Percentiles rank a stretch among this genome's conserved stretches.
Evolutionary conservation across 1,140 invertebrate genomes (phyloP).

Genomic region (Drosophila aff.): DNA sequence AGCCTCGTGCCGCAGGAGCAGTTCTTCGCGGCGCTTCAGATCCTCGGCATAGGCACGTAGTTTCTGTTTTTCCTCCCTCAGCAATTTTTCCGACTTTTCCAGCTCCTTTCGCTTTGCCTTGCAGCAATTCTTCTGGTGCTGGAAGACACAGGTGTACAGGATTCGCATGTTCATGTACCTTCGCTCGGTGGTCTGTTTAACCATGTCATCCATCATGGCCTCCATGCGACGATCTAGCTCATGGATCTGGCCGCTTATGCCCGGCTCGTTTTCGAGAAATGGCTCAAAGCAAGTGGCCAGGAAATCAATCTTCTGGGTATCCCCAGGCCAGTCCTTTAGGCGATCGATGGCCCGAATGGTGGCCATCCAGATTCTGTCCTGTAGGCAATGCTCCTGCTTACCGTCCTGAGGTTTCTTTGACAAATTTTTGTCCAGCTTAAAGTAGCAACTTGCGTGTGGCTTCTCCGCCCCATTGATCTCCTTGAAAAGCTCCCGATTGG

Average conservation of each 20-base stretch:
- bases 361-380: slow-evolving; percentile 12
- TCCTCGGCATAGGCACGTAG: slow-evolving; percentile 10
- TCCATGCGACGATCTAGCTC: slow-evolving; percentile 58
- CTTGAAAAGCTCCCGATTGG: slow-evolving; percentile 25
- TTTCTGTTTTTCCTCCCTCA: slow-evolving; percentile 8
- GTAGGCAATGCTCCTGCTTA: background rate
- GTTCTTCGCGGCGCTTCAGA: slow-evolving; percentile 22
- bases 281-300: slow-evolving; percentile 39
- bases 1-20: slow-evolving; percentile 10
- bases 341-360: slow-evolving; percentile 28
- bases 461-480: slow-evolving; percentile 20
- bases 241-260: background rate
- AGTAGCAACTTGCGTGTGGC: background rate
- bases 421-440: background rate
- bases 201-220: slow-evolving; percentile 13
- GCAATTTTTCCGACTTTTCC: background rate
- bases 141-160: slow-evolving; percentile 46
- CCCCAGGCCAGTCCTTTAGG: slow-evolving; percentile 37
- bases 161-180: slow-evolving; percentile 48
- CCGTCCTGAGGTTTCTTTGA: background rate
- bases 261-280: slow-evolving; percentile 25
- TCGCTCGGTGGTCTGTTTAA: slow-evolving; percentile 37
- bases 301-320: slow-evolving; percentile 31
- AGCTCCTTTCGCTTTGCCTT: slow-evolving; percentile 22
- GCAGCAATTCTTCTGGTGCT: slow-evolving; percentile 28